Percentiles rank a stretch among this genome's conserved stretches.
These are phyloP conservation scores for Synaphobranchus kaupii DNA, from an alignment of 2,797 vertebrate species.

Conservation along the genomic window DNA sequence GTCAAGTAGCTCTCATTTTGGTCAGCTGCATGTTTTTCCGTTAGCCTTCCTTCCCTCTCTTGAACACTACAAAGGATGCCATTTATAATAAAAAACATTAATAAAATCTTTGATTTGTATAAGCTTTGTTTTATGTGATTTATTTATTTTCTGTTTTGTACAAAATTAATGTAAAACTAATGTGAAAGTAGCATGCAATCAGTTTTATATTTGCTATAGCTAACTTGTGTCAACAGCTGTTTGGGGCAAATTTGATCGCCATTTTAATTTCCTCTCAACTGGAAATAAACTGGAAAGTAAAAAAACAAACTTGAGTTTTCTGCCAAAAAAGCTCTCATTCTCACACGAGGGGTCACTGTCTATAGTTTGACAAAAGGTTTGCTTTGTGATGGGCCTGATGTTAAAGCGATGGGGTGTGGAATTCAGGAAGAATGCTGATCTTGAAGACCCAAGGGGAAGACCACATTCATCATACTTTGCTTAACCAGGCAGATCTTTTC, in stretches of 20 bases:
- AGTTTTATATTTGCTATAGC: background rate
- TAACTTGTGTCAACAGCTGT: background rate
- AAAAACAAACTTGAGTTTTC: background rate
- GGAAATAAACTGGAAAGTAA: background rate
- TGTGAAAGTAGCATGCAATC: background rate
- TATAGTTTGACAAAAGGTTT: background rate
- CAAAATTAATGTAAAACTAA: background rate
- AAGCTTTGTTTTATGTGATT: background rate
- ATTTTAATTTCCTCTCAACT: background rate
- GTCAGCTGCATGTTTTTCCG: slow-evolving; percentile 25
- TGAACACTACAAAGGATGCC: slow-evolving; percentile 21
- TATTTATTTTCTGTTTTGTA: background rate
- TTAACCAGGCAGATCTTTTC: background rate
- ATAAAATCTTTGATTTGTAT: slow-evolving; percentile 28
- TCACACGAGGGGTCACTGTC: background rate
- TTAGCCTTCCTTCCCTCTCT: slow-evolving; percentile 14
- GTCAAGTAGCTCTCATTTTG: slow-evolving; percentile 8
- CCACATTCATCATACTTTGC: background rate
- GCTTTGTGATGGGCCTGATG: background rate
- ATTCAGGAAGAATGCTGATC: background rate
- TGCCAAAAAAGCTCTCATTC: background rate
- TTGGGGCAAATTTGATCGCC: background rate
- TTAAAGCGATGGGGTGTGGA: background rate
- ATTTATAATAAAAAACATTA: slow-evolving; percentile 31
- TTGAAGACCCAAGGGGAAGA: background rate